Percentiles rank a stretch among this genome's conserved stretches.
phyloP scores from a whole-genome alignment of 1,140 invertebrate species.

The Eriocheir sinensis region DNA sequence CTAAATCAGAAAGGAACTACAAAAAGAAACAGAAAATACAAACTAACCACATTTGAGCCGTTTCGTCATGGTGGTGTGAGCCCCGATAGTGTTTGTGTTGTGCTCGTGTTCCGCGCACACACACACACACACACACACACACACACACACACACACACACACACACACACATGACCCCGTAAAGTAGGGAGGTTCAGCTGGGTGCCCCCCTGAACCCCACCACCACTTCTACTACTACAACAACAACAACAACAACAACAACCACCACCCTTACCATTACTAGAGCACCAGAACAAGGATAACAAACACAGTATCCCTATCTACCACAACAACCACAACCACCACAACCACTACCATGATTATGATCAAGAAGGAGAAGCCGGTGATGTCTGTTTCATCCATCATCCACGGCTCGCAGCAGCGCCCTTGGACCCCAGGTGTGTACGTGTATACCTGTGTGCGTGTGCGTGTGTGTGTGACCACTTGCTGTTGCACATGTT shows the following conservation, averaged over 20 bases:
- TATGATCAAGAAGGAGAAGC: slow-evolving; percentile 73
- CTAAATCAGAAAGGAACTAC: too few relatives aligned
- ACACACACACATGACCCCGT: not conserved
- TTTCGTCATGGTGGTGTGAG: not conserved
- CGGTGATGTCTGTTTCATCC: slow-evolving; percentile 69
- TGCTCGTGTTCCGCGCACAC: slow-evolving; percentile 26
- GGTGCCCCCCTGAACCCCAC: too few relatives aligned
- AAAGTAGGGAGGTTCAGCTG: not conserved
- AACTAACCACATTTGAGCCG: not conserved
- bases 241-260: not conserved
- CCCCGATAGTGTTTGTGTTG: too few relatives aligned
- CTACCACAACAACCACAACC: slow-evolving; percentile 36
- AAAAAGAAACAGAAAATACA: not conserved
- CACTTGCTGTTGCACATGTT: not conserved
- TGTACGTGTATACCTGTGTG: slow-evolving; percentile 20
- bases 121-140: slow-evolving; percentile 57
- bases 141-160: slow-evolving; percentile 1
- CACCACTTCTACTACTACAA: not conserved
- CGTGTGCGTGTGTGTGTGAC: not conserved
- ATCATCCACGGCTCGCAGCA: slow-evolving; percentile 71
- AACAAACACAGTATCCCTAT: not conserved
- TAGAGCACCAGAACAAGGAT: not conserved
- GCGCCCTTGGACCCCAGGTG: slow-evolving; percentile 65
- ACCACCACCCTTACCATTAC: too few relatives aligned
- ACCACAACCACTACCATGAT: slow-evolving; percentile 62